phyloP scores from a whole-genome alignment of 2,113 vertebrate genomes.

The Arothron firmamentum region DNA sequence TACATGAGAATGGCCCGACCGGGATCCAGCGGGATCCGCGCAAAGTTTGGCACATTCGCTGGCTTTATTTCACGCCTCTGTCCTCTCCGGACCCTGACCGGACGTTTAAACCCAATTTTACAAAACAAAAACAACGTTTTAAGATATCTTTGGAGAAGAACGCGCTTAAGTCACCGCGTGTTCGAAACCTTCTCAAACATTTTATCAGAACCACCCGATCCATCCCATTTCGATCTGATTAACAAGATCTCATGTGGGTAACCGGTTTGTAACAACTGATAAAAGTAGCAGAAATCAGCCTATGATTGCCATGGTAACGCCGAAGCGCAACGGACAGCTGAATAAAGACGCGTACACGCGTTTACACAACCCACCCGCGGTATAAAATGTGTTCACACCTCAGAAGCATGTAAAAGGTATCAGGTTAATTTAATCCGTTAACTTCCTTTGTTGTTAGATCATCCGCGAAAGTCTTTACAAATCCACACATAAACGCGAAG shows the following conservation, averaged over 20 bases:
- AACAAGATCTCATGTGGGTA: no score
- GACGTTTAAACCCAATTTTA: not conserved
- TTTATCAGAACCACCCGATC: no score
- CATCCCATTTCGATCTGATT: no score
- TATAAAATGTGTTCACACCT: no score
- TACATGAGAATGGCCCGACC: slow-evolving; percentile 87
- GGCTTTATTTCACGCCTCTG: not conserved
- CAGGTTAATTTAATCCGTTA: no score
- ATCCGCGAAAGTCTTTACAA: no score
- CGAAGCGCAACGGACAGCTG: slow-evolving; percentile 47
- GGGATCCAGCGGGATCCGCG: slow-evolving; percentile 42
- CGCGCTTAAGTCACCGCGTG: no score
- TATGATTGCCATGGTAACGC: slow-evolving; percentile 71
- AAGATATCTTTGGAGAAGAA: not conserved
- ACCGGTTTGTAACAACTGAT: not conserved
- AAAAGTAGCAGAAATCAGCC: slow-evolving; percentile 56
- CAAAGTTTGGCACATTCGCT: slow-evolving; percentile 35
- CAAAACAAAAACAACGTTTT: not conserved
- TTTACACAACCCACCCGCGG: not conserved
- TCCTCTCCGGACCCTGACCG: no score
- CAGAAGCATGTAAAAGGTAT: no score
- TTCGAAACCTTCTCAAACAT: no score
- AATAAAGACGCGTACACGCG: slow-evolving; percentile 10
- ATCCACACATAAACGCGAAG: no score
- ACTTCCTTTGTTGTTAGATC: no score